Conservation (phyloP, 2,113 vertebrate species). For the Epinephelus fuscoguttatus region DNA sequence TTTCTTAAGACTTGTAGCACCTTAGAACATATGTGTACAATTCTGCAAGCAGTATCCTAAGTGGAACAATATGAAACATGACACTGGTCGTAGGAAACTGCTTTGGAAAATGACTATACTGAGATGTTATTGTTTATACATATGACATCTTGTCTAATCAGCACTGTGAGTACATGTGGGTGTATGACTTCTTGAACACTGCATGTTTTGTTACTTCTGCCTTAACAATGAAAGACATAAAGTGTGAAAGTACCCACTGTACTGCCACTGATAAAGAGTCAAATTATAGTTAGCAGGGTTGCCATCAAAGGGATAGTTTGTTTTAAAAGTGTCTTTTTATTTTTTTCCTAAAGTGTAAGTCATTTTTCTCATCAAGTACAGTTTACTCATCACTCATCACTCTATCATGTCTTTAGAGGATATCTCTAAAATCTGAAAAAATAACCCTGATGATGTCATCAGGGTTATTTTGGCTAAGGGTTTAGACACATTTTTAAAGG, state of each 20-base stretch:
- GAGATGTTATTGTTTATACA: conserved; percentile 47
- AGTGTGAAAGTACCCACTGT: neutral
- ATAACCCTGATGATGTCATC: too few relatives aligned
- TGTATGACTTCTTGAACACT: neutral
- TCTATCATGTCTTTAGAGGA: too few relatives aligned
- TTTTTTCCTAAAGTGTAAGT: too few relatives aligned
- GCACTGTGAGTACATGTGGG: conserved; percentile 9
- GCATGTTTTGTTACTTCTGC: neutral
- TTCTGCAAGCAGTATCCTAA: neutral
- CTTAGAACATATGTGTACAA: neutral
- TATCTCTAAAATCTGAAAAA: too few relatives aligned
- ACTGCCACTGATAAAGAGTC: neutral
- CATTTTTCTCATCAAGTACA: too few relatives aligned
- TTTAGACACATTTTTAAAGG: too few relatives aligned
- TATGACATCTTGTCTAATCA: conserved; percentile 64
- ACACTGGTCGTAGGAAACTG: neutral
- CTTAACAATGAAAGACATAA: neutral
- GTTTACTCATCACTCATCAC: too few relatives aligned
- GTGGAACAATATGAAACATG: conserved; percentile 25
- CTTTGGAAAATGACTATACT: conserved; percentile 60
- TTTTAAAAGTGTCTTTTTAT: too few relatives aligned
- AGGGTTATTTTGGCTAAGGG: too few relatives aligned
- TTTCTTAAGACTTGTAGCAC: neutral
- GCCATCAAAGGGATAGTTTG: too few relatives aligned
- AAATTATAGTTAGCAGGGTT: too few relatives aligned